phyloP scores from a whole-genome alignment of 2,113 vertebrate species.

The Cervus canadensis region DNA sequence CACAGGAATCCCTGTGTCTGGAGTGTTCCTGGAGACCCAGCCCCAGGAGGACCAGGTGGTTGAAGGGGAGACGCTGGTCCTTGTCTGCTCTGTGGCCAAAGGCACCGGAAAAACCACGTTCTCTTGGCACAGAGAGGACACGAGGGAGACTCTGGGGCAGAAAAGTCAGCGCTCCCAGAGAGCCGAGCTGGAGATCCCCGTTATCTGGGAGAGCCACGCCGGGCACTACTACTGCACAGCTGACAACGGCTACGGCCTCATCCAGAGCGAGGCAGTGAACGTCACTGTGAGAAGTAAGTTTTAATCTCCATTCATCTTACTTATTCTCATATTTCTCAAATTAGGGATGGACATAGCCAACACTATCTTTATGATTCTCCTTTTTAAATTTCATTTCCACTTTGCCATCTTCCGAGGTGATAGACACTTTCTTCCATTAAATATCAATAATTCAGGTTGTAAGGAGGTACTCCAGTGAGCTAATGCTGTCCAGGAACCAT shows the following conservation, averaged over 20 bases:
- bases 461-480: not conserved
- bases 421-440: not conserved
- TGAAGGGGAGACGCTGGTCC: constrained; percentile 29
- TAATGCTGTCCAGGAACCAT: not conserved
- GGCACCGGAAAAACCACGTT: constrained; percentile 37
- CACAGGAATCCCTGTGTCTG: constrained; percentile 49
- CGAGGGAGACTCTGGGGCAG: not conserved
- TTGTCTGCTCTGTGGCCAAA: constrained; percentile 42
- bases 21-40: constrained; percentile 5
- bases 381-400: not conserved
- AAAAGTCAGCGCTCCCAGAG: not conserved
- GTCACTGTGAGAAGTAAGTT: constrained; percentile 46
- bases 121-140: constrained; percentile 56
- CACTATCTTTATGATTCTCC: not conserved
- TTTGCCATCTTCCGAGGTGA: not conserved
- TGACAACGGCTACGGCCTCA: not conserved
- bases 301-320: not conserved
- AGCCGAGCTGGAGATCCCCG: constrained; percentile 7
- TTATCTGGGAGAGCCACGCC: fast-evolving
- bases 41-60: not conserved
- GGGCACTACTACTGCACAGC: constrained; percentile 45
- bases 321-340: not conserved
- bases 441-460: not conserved
- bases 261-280: not conserved
- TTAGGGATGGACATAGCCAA: too few relatives aligned